Conservation (phyloP, 2,113 vertebrate genomes). For the Gobio gobio region DNA sequence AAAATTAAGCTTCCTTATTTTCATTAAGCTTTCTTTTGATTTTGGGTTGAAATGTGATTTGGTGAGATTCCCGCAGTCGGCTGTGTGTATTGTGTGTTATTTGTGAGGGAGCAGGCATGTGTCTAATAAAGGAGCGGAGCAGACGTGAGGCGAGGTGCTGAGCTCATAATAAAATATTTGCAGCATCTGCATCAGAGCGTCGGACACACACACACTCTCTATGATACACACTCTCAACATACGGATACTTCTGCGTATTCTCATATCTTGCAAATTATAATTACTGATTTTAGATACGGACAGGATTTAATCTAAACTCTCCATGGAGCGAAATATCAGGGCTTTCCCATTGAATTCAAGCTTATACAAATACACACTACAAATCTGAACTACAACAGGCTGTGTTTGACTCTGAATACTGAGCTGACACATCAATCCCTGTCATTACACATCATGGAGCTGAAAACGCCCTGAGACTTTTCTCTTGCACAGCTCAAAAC, state of each 20-base stretch:
- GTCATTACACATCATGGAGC: too few relatives aligned
- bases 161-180: constrained; percentile 11
- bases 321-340: constrained; percentile 3
- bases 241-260: not conserved
- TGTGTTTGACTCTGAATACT: constrained; percentile 4
- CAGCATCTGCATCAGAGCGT: constrained; percentile 18
- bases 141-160: not conserved
- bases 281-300: constrained; percentile 38
- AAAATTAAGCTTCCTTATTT: not conserved
- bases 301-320: constrained; percentile 28
- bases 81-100: not conserved
- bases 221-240: not conserved
- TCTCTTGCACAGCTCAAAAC: not conserved
- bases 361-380: not conserved
- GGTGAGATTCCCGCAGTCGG: not conserved
- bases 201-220: constrained; percentile 19
- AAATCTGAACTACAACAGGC: not conserved
- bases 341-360: not conserved
- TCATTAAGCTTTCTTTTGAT: not conserved
- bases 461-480: too few relatives aligned
- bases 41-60: not conserved
- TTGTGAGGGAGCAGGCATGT: too few relatives aligned
- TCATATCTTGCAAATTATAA: constrained; percentile 14
- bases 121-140: not conserved
- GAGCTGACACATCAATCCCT: not conserved